Conservation (phyloP, 2,797 vertebrate species). For the Gallirallus australis region DNA sequence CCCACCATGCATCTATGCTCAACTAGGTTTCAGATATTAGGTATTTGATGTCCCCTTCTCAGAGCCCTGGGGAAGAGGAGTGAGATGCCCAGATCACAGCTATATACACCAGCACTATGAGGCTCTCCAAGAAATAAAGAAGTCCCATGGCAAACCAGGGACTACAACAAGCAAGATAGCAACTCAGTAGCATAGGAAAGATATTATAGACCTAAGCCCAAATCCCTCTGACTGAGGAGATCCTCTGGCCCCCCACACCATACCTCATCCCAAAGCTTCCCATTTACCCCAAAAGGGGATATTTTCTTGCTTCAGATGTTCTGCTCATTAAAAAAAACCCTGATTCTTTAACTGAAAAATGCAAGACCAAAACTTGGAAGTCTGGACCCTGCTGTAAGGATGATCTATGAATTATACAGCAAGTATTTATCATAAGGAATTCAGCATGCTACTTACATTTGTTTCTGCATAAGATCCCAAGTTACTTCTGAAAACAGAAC, state of each 20-base stretch:
- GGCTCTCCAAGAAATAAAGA: background rate
- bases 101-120: background rate
- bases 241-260: background rate
- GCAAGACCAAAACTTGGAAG: background rate
- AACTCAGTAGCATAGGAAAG: background rate
- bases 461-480: background rate
- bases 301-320: background rate
- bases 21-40: background rate
- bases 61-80: background rate
- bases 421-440: background rate
- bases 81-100: background rate
- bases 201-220: background rate
- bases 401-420: background rate
- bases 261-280: background rate
- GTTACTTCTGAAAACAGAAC: background rate
- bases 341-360: background rate
- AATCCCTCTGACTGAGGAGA: background rate
- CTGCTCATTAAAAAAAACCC: background rate
- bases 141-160: background rate
- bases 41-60: background rate
- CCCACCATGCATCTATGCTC: rapidly evolving
- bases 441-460: background rate
- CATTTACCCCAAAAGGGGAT: background rate
- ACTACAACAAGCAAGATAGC: background rate
- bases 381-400: background rate